These are phyloP conservation scores for Phyllostomus discolor DNA, from an alignment of 2,113 vertebrate species.

Conservation along the genomic window DNA sequence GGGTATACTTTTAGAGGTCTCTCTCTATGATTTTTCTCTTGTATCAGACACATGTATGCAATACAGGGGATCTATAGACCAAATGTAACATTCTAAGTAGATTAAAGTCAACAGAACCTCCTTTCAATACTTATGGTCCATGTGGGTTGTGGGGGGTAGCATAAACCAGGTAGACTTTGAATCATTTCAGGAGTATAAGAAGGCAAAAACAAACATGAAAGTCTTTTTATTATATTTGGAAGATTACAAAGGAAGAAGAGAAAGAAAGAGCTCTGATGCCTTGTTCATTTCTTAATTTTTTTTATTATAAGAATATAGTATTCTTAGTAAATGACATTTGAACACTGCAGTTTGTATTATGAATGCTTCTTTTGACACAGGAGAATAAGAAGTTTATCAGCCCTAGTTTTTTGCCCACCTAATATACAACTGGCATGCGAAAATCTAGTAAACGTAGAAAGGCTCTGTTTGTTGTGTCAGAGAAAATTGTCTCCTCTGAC, in stretches of 20 bases:
- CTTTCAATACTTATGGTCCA: neutral
- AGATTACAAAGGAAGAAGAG: neutral
- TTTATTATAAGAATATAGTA: neutral
- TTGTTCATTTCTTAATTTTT: neutral
- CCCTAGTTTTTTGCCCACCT: neutral
- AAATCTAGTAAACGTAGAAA: neutral
- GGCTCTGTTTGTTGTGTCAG: neutral
- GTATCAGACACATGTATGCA: neutral
- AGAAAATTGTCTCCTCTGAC: neutral
- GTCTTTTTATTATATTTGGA: neutral
- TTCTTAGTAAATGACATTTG: neutral
- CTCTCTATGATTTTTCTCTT: neutral
- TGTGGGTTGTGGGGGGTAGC: fast-evolving
- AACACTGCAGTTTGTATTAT: neutral
- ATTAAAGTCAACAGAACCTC: neutral
- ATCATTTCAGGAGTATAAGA: neutral
- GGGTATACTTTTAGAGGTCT: neutral
- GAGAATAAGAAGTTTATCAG: neutral
- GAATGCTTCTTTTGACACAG: neutral
- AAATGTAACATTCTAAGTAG: neutral
- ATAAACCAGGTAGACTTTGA: neutral
- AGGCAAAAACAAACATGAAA: neutral
- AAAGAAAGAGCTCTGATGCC: neutral
- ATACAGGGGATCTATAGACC: neutral
- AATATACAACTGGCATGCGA: neutral